A percentile compares a stretch with the other conserved stretches of the same genome.
Conservation (phyloP, 2,797 vertebrate genomes). For the Emydoidea blandingii region DNA sequence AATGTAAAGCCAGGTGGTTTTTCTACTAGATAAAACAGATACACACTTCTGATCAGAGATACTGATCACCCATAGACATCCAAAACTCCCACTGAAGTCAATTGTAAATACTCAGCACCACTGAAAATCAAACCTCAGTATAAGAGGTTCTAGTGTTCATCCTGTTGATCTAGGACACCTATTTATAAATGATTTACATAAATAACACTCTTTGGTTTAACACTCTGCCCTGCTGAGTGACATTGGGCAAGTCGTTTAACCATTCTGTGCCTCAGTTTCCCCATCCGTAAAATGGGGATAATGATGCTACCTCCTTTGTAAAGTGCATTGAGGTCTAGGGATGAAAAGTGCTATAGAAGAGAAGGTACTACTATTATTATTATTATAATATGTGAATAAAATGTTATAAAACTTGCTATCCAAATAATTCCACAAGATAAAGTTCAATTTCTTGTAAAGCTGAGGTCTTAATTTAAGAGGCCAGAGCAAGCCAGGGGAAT, state of each 20-base stretch:
- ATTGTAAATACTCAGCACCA: too few species aligned
- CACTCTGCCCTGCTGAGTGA: not conserved
- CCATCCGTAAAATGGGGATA: not conserved
- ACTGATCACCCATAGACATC: too few species aligned
- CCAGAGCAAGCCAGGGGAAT: not conserved
- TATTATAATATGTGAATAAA: not conserved
- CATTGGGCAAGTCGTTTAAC: too few species aligned
- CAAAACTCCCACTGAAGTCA: too few species aligned
- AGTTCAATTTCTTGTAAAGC: not conserved
- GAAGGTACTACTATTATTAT: not conserved
- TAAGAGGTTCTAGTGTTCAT: not conserved
- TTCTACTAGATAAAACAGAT: too few species aligned
- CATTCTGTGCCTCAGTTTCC: not conserved
- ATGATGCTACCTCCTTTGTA: not conserved
- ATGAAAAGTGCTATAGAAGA: not conserved
- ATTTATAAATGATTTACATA: not conserved
- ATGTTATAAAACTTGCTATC: fast-evolving
- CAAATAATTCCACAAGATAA: not conserved
- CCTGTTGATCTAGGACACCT: not conserved
- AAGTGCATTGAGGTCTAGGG: not conserved
- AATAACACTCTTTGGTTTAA: not conserved
- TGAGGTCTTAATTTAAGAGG: fast-evolving
- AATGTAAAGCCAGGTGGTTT: too few species aligned
- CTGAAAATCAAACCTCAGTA: too few species aligned
- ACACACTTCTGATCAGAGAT: too few species aligned